A percentile compares a stretch with the other conserved stretches of the same genome.
These are phyloP conservation scores for Pilophorus perplexus DNA, from an alignment of 2,888 invertebrate species.

Conservation along the genomic window DNA sequence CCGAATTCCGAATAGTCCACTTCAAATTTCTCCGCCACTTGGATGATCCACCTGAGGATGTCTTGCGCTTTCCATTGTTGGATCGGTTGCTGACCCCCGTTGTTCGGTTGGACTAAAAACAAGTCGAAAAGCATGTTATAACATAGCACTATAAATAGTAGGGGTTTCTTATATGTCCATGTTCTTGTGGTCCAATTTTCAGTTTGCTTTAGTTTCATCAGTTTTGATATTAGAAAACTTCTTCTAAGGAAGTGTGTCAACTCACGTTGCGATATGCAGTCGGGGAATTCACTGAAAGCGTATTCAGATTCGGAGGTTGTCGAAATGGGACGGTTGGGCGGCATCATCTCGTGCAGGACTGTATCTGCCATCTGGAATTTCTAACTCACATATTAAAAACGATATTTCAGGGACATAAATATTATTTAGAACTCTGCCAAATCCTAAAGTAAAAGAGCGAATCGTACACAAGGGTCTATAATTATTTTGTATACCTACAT, in stretches of 20 bases:
- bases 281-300: not conserved
- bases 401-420: too few relatives aligned
- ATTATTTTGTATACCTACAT: too few relatives aligned
- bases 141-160: too few relatives aligned
- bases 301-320: not conserved
- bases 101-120: not conserved
- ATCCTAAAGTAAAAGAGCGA: too few relatives aligned
- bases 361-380: not conserved
- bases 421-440: too few relatives aligned
- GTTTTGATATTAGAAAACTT: not conserved
- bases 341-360: constrained; percentile 1
- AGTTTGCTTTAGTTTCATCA: not conserved
- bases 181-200: not conserved
- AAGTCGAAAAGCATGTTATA: too few relatives aligned
- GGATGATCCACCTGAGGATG: constrained; percentile 59
- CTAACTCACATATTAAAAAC: too few relatives aligned
- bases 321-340: not conserved
- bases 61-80: constrained; percentile 60
- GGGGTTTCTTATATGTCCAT: too few relatives aligned
- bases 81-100: constrained; percentile 52
- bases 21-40: constrained; percentile 50
- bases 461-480: too few relatives aligned
- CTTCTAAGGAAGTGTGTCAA: not conserved
- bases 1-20: constrained; percentile 54
- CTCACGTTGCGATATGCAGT: not conserved